These are phyloP conservation scores for Limnephilus auricula DNA, from an alignment of 2,888 invertebrate genomes.

Conservation along the genomic window DNA sequence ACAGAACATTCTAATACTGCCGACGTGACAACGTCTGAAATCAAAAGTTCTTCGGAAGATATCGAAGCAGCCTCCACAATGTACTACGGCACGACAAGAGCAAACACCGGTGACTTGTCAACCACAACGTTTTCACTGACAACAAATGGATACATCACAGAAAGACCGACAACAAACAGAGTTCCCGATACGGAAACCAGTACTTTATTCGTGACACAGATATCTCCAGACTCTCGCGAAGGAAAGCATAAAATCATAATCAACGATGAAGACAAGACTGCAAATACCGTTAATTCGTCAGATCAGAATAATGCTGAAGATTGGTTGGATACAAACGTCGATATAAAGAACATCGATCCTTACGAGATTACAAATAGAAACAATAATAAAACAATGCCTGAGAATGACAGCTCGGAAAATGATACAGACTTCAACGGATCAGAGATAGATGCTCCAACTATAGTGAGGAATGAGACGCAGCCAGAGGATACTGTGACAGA, in stretches of 20 bases:
- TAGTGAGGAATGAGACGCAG: slow-evolving; percentile 17
- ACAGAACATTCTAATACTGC: slow-evolving; percentile 64
- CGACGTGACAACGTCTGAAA: slow-evolving; percentile 52
- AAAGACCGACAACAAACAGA: background rate
- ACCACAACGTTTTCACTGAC: slow-evolving; percentile 48
- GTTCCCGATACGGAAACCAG: background rate
- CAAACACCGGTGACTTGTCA: slow-evolving; percentile 48
- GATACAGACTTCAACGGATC: slow-evolving; percentile 50
- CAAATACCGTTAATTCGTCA: slow-evolving; percentile 10
- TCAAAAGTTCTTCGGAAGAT: slow-evolving; percentile 49
- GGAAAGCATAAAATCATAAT: slow-evolving; percentile 59
- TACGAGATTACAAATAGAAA: slow-evolving; percentile 56
- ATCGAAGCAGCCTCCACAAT: slow-evolving; percentile 58
- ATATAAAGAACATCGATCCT: slow-evolving; percentile 60
- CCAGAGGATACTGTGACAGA: slow-evolving; percentile 26
- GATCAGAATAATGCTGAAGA: slow-evolving; percentile 52
- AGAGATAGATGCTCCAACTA: slow-evolving; percentile 34
- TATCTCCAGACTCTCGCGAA: slow-evolving; percentile 56
- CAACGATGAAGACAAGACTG: slow-evolving; percentile 54
- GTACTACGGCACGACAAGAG: slow-evolving; percentile 55
- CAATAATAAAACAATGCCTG: slow-evolving; percentile 39
- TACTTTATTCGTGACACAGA: slow-evolving; percentile 48
- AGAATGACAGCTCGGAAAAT: slow-evolving; percentile 54
- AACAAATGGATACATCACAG: slow-evolving; percentile 10
- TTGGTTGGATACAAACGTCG: slow-evolving; percentile 58